Evolutionary conservation across 2,888 invertebrate species (phyloP).

Genomic region (Noctua comes): DNA sequence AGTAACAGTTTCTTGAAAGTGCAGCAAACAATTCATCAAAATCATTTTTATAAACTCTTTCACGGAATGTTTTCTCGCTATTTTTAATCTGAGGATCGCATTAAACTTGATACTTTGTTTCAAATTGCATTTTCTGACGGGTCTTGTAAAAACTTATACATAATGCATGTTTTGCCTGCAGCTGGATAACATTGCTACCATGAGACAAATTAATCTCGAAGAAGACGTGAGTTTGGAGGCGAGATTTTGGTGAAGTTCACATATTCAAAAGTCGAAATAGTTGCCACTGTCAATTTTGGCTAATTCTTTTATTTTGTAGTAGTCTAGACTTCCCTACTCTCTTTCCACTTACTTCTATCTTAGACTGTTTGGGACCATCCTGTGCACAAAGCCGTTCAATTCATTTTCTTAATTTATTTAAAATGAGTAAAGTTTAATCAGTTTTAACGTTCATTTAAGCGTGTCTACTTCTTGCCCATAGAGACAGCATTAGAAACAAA

Average conservation of each 20-base stretch:
- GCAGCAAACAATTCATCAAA: conserved; percentile 64
- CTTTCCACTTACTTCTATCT: too few relatives aligned
- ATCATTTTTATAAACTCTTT: conserved; percentile 61
- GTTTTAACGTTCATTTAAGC: too few relatives aligned
- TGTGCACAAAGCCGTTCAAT: too few relatives aligned
- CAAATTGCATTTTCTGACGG: conserved; percentile 88
- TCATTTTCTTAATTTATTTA: too few relatives aligned
- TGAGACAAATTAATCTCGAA: neutral
- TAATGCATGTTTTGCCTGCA: conserved; percentile 88
- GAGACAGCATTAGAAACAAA: too few relatives aligned
- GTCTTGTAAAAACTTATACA: conserved; percentile 88
- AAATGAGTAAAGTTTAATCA: too few relatives aligned
- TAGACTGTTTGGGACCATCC: too few relatives aligned
- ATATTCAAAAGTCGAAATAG: too few relatives aligned
- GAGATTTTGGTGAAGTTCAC: conserved; percentile 10
- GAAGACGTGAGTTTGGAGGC: conserved; percentile 17
- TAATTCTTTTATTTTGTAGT: too few relatives aligned
- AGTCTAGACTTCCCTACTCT: too few relatives aligned
- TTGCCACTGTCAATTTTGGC: too few relatives aligned
- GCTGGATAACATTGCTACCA: conserved; percentile 78
- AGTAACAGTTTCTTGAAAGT: conserved; percentile 38
- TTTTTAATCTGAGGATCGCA: conserved; percentile 87
- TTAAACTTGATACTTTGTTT: conserved; percentile 90
- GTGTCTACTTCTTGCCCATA: too few relatives aligned
- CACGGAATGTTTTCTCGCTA: conserved; percentile 73